Percentiles rank a stretch among this genome's conserved stretches.
phyloP scores from a whole-genome alignment of 2,797 vertebrate genomes.

The Aythya fuligula region DNA sequence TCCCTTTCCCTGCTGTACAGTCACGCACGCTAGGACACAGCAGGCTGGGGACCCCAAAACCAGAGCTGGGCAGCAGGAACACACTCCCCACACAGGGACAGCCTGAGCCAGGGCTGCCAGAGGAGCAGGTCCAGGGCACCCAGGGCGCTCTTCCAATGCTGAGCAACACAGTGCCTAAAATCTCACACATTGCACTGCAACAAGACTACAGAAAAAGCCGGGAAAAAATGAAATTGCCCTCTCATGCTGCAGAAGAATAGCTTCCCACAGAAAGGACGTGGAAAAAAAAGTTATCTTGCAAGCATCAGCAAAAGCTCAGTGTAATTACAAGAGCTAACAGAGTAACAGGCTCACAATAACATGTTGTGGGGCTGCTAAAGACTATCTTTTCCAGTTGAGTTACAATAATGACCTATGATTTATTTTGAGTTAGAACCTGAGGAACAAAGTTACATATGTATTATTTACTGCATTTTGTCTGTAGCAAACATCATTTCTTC shows the following conservation, averaged over 20 bases:
- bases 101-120: not conserved
- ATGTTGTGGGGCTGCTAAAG: not conserved
- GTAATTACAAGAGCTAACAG: not conserved
- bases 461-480: not conserved
- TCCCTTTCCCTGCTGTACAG: fast-evolving
- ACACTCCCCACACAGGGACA: fast-evolving
- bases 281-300: not conserved
- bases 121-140: not conserved
- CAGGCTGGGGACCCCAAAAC: not conserved
- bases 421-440: not conserved
- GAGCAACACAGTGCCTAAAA: too few species aligned
- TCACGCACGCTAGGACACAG: not conserved
- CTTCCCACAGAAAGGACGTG: not conserved
- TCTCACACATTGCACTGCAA: not conserved
- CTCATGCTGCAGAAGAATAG: not conserved
- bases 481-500: not conserved
- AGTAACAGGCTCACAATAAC: not conserved
- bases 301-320: not conserved
- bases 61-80: fast-evolving
- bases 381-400: too few species aligned
- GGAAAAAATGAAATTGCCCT: not conserved
- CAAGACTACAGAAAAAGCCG: fast-evolving
- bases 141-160: not conserved
- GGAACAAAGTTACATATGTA: not conserved
- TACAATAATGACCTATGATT: not conserved